Percentiles rank a stretch among this genome's conserved stretches.
Evolutionary conservation across 1,140 invertebrate genomes (phyloP).

Genomic region (Euura saliciscinereae): DNA sequence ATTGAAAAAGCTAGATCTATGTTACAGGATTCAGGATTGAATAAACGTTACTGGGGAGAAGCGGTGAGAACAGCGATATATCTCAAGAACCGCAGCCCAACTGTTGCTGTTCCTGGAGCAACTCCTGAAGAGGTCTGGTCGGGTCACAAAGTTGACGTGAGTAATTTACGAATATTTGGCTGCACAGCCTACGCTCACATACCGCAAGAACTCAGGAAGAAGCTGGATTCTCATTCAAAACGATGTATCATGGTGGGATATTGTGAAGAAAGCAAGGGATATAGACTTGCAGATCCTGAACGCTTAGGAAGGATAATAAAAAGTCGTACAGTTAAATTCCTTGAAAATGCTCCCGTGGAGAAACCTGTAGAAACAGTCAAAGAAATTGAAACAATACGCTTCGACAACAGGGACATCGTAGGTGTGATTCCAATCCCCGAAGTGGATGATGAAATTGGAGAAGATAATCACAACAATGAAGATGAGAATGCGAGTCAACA

Average conservation of each 20-base stretch:
- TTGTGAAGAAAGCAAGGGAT: slow-evolving; percentile 11
- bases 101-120: slow-evolving; percentile 19
- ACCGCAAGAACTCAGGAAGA: slow-evolving; percentile 20
- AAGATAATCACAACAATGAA: background rate
- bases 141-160: slow-evolving; percentile 21
- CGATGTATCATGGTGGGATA: slow-evolving; percentile 34
- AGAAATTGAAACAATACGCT: background rate
- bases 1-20: slow-evolving; percentile 43
- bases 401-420: background rate
- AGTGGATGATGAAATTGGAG: background rate
- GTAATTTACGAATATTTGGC: slow-evolving; percentile 26
- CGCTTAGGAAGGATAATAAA: background rate
- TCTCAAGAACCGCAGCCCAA: too few relatives aligned
- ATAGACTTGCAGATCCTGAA: slow-evolving; percentile 26
- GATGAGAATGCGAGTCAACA: background rate
- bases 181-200: slow-evolving; percentile 17
- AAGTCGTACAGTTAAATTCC: background rate
- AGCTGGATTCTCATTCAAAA: slow-evolving; percentile 31
- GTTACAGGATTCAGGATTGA: slow-evolving; percentile 40
- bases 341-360: background rate
- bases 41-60: slow-evolving; percentile 48
- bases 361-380: background rate
- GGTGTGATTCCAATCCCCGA: background rate
- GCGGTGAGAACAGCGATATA: slow-evolving; percentile 41
- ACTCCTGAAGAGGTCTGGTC: slow-evolving; percentile 32